A percentile compares a stretch with the other conserved stretches of the same genome.
Conservation (phyloP, 2,888 invertebrate species). For the Anticlea derivata region DNA sequence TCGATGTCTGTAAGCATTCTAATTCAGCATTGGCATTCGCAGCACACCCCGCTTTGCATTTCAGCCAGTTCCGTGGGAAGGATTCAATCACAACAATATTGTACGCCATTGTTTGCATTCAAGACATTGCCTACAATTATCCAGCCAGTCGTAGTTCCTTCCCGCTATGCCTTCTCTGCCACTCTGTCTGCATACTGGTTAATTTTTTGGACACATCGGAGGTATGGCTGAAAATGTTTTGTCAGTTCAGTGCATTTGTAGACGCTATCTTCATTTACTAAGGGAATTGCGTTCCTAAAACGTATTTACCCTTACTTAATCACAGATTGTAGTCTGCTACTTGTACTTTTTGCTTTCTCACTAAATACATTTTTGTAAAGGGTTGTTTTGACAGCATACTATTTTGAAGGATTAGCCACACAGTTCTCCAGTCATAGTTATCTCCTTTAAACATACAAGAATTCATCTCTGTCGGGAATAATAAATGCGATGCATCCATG, state of each 20-base stretch:
- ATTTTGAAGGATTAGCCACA: too few relatives aligned
- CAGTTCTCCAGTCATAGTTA: not conserved
- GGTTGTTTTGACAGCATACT: too few relatives aligned
- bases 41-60: constrained; percentile 38
- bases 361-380: too few relatives aligned
- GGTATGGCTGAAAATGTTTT: too few relatives aligned
- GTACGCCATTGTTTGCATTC: constrained; percentile 34
- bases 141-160: constrained; percentile 7
- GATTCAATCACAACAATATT: constrained; percentile 37
- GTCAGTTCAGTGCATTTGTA: too few relatives aligned
- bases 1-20: constrained; percentile 28
- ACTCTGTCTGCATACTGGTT: too few relatives aligned
- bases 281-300: too few relatives aligned
- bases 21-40: constrained; percentile 39
- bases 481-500: constrained; percentile 19
- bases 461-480: constrained; percentile 17
- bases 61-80: constrained; percentile 23
- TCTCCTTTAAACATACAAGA: not conserved
- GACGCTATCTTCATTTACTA: too few relatives aligned
- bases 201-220: too few relatives aligned
- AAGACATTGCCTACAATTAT: constrained; percentile 34
- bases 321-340: too few relatives aligned
- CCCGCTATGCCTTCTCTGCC: constrained; percentile 14
- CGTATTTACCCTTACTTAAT: too few relatives aligned
- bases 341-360: too few relatives aligned